Evolutionary conservation across 2,113 vertebrate species (phyloP).

Genomic region (Pitta sordida): DNA sequence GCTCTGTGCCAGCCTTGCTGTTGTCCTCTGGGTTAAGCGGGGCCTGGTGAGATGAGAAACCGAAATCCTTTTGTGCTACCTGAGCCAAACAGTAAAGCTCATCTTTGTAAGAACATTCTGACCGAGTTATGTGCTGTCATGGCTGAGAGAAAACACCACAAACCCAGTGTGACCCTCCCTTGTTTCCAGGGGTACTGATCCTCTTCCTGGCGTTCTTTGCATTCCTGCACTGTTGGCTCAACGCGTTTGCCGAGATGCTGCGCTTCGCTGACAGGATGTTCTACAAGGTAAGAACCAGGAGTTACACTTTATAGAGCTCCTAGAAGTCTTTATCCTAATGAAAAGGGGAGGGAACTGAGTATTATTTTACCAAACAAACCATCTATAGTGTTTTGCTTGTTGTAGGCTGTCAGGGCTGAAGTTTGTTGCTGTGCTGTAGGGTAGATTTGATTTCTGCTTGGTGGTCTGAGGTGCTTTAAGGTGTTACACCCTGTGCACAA

Average conservation of each 20-base stretch:
- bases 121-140: neutral
- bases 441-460: neutral
- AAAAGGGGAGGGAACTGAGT: neutral
- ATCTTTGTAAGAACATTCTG: neutral
- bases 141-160: neutral
- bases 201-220: constrained; percentile 80
- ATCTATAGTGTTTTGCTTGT: neutral
- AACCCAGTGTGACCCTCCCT: neutral
- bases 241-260: constrained; percentile 84
- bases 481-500: neutral
- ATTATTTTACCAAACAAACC: neutral
- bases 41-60: neutral
- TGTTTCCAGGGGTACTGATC: constrained; percentile 73
- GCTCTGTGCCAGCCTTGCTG: neutral
- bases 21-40: neutral
- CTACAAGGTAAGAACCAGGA: constrained; percentile 74
- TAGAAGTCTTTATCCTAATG: neutral
- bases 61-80: neutral
- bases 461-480: neutral
- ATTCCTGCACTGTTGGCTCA: constrained; percentile 78
- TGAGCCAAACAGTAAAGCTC: neutral
- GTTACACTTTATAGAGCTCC: neutral
- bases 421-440: neutral
- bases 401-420: neutral
- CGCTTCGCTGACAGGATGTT: constrained; percentile 86